Percentiles rank a stretch among this genome's conserved stretches.
phyloP scores from a whole-genome alignment of 2,797 vertebrate species.

The Clarias pachynema region DNA sequence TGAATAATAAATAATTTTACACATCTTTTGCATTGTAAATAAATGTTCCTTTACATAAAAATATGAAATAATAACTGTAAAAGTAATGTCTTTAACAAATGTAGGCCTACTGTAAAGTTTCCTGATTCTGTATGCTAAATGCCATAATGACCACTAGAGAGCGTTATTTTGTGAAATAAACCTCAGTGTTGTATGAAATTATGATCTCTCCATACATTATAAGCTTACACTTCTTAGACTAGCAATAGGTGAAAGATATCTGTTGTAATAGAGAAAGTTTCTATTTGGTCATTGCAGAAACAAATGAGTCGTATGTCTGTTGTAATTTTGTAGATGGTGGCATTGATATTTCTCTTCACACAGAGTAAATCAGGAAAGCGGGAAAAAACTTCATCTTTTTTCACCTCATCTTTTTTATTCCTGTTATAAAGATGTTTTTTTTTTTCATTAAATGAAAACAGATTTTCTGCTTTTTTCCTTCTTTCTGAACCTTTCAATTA shows the following conservation, averaged over 20 bases:
- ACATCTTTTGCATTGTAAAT: not conserved
- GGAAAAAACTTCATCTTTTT: not conserved
- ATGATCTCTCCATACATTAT: not conserved
- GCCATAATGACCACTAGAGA: constrained; percentile 20
- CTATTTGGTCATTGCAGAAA: not conserved
- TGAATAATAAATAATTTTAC: not conserved
- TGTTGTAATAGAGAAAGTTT: not conserved
- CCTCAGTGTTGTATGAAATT: not conserved
- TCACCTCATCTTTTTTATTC: constrained; percentile 30
- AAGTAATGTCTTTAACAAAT: not conserved
- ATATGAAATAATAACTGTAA: not conserved
- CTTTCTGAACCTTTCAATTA: constrained; percentile 40
- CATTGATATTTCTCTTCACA: not conserved
- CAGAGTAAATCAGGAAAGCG: not conserved
- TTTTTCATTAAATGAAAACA: not conserved
- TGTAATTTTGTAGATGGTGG: not conserved
- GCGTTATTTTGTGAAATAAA: not conserved
- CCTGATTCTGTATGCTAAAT: constrained; percentile 1
- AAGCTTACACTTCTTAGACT: not conserved
- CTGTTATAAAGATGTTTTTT: not conserved
- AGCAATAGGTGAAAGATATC: not conserved
- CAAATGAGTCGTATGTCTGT: not conserved
- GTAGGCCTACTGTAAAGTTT: not conserved
- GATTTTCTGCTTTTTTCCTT: constrained; percentile 14
- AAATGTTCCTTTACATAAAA: not conserved